Base-by-base conservation (phyloP, 2,888 invertebrate genomes). In the Rosalia funebris region DNA sequence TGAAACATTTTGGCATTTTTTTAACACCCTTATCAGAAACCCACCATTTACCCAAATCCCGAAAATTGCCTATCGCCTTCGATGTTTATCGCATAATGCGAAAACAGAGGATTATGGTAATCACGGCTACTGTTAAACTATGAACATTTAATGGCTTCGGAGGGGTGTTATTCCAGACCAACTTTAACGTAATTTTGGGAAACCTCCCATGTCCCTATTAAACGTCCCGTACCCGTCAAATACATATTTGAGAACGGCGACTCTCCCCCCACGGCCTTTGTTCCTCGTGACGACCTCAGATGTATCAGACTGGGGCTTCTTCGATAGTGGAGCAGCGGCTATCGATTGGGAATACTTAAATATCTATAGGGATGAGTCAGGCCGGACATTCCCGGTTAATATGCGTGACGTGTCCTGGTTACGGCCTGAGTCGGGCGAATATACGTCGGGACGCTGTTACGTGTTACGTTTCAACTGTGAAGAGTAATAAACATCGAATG, bases 351-450 rank as follows among this genome's bases (percentile, higher is more conserved):
- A 53, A 41, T 42, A 42, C 42, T 42, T 42, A 42, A 34, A 34
- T 7, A 53, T 42, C 52, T 17, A 42, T 32, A 42, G 52, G 41
- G 52, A 52, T 53, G 52, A 53, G 42, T 53, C 52, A 41, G 25
- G 16, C 52, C 52, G 52, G 42, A 53, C 52, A 53, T 42, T 31
- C 42, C 12, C 42, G 16, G 52, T 53, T 53, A 53, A 42, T 53
- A 53, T 53, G 52, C 52, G 52, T 42, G 52, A 42, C 52, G 25
- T 53, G 52, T 42, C 31, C 41, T 17, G 9, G 17, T 16, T 1
- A 16, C 32, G 17, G 50, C 39, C 25, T 20, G 39, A 25, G 39
- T 25, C 20, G 39, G 14, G n/a, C 39, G 50, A 31, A 50, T 50
- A 39, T 41, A 12, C 48, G 19, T n/a, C 20, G 36, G 17, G 9